Conservation (phyloP, 2,888 invertebrate species). For the Caenorhabditis panamensis region DNA sequence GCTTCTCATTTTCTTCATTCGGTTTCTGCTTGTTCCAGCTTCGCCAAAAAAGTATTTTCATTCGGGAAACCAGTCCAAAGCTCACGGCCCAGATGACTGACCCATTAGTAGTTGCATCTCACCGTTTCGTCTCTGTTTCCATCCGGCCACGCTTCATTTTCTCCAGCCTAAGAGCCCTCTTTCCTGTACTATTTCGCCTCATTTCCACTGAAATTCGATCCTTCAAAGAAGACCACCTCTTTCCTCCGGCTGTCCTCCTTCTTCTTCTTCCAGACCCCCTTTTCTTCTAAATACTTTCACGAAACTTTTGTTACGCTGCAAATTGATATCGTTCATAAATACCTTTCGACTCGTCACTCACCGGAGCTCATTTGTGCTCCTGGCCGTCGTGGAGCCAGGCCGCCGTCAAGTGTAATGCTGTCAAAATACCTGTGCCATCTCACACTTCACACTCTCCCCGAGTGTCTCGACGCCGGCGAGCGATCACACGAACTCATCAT, state of each 20-base stretch:
- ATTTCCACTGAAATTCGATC: constrained; percentile 27
- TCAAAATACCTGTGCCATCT: constrained; percentile 52
- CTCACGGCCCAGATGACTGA: constrained; percentile 3
- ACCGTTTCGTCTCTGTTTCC: constrained; percentile 6
- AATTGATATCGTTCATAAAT: constrained; percentile 28
- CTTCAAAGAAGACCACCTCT: constrained; percentile 22
- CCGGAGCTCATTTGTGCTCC: constrained; percentile 20
- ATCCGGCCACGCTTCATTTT: not conserved
- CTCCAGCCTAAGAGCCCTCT: constrained; percentile 19
- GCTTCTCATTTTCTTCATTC: not conserved
- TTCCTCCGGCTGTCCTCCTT: constrained; percentile 8
- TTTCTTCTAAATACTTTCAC: not conserved
- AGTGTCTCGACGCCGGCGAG: constrained; percentile 13
- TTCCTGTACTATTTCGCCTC: constrained; percentile 22
- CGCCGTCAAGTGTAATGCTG: constrained; percentile 51
- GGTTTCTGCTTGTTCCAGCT: not conserved
- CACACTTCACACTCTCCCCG: constrained; percentile 13
- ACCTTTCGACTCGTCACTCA: constrained; percentile 5
- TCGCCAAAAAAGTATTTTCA: not conserved
- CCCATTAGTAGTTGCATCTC: constrained; percentile 1
- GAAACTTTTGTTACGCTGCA: constrained; percentile 30
- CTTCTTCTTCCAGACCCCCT: not conserved
- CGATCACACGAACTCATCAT: constrained; percentile 31
- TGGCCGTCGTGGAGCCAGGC: constrained; percentile 14
- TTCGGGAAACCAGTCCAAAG: not conserved